Conservation (phyloP, 2,797 vertebrate genomes). For the Poecile montanus region DNA sequence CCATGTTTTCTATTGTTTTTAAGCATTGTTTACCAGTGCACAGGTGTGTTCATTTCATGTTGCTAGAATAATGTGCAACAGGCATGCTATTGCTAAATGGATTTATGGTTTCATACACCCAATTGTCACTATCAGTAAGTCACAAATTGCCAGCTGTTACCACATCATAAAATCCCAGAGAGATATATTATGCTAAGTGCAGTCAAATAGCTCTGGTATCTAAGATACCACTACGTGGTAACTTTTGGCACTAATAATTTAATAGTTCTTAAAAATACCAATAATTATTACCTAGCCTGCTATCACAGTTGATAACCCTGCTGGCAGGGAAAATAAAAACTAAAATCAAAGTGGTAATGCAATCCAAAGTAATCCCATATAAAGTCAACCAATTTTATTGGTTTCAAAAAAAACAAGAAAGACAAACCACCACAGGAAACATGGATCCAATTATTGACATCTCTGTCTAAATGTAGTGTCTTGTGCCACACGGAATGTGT, state of each 20-base stretch:
- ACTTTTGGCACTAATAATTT: neutral
- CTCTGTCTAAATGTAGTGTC: neutral
- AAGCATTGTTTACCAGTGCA: neutral
- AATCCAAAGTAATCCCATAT: neutral
- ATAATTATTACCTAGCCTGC: slow-evolving; percentile 16
- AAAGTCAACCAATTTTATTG: neutral
- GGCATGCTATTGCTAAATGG: neutral
- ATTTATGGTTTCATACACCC: neutral
- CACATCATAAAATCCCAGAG: neutral
- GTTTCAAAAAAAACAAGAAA: neutral
- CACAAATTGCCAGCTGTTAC: slow-evolving; percentile 21
- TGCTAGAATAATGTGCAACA: neutral
- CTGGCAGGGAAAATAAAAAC: neutral
- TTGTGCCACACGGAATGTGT: neutral
- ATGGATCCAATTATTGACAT: neutral
- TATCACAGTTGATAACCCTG: neutral
- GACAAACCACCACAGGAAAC: neutral
- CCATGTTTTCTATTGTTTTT: neutral
- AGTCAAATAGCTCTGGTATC: slow-evolving; percentile 9
- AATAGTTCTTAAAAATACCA: slow-evolving; percentile 17
- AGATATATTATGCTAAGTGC: neutral
- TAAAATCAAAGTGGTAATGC: neutral
- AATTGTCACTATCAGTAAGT: neutral
- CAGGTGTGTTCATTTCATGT: neutral
- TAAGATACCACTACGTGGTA: neutral